Evolutionary conservation across 2,113 vertebrate species (phyloP).

Genomic region (Ochotona curzoniae): DNA sequence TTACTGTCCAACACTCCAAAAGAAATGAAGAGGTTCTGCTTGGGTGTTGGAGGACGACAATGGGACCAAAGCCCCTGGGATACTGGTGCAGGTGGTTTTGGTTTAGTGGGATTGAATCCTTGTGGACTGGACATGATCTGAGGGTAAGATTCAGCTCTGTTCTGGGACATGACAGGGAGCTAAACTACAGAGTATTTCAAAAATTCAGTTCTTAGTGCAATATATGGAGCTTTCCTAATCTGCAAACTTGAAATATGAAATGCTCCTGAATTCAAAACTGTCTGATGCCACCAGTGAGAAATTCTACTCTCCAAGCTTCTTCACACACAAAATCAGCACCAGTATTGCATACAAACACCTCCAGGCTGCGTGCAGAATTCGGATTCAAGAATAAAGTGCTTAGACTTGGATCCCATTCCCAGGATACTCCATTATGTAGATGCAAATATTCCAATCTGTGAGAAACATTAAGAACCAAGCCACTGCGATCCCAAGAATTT

Average conservation of each 20-base stretch:
- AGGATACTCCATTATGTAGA: background rate
- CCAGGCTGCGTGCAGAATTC: background rate
- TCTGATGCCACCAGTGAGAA: background rate
- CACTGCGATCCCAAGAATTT: background rate
- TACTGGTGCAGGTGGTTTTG: background rate
- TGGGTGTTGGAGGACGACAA: slow-evolving; percentile 46
- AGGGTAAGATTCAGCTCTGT: background rate
- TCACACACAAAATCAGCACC: background rate
- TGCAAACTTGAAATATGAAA: background rate
- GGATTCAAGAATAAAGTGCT: background rate
- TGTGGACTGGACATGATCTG: background rate
- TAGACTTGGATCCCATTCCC: background rate
- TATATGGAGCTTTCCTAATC: background rate
- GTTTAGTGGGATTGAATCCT: background rate
- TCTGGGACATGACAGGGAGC: background rate
- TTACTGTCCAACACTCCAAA: slow-evolving; percentile 70
- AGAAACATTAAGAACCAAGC: background rate
- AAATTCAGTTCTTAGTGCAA: background rate
- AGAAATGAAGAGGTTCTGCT: slow-evolving; percentile 48
- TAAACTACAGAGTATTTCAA: background rate
- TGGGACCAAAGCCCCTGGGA: background rate
- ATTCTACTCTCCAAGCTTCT: background rate
- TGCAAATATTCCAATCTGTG: background rate
- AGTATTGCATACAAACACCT: background rate
- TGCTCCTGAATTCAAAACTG: background rate